Evolutionary conservation across 1,140 invertebrate genomes (phyloP).

Genomic region (Cotesia glomerata): DNA sequence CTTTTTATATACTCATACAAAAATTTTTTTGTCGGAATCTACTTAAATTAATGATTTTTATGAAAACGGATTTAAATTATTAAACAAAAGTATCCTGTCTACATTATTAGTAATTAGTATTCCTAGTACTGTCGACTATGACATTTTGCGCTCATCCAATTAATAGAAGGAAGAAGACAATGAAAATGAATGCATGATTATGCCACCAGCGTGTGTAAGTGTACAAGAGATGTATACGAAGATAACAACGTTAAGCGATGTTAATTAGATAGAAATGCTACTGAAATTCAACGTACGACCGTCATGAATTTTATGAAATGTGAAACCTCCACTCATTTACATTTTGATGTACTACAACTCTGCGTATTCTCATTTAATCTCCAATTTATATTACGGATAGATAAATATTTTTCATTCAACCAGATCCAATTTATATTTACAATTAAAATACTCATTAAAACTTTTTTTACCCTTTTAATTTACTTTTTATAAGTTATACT

Average conservation of each 20-base stretch:
- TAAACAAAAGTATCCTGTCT: too few relatives aligned
- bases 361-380: slow-evolving; percentile 14
- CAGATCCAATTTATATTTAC: not conserved
- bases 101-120: too few relatives aligned
- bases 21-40: too few relatives aligned
- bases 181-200: too few relatives aligned
- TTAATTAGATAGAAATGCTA: slow-evolving; percentile 29
- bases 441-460: not conserved
- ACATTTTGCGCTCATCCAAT: too few relatives aligned
- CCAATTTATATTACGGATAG: not conserved
- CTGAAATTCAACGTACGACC: slow-evolving; percentile 5
- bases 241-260: slow-evolving; percentile 6
- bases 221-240: not conserved
- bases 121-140: too few relatives aligned
- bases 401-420: not conserved
- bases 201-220: not conserved
- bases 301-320: slow-evolving; percentile 20
- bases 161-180: too few relatives aligned
- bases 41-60: too few relatives aligned
- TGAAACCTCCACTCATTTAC: slow-evolving; percentile 12
- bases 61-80: too few relatives aligned
- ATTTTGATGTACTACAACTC: slow-evolving; percentile 15
- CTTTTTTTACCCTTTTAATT: not conserved
- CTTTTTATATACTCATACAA: too few relatives aligned
- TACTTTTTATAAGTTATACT: not conserved